phyloP scores from a whole-genome alignment of 1,140 invertebrate genomes.

The Macrotrachela quadricornifera region DNA sequence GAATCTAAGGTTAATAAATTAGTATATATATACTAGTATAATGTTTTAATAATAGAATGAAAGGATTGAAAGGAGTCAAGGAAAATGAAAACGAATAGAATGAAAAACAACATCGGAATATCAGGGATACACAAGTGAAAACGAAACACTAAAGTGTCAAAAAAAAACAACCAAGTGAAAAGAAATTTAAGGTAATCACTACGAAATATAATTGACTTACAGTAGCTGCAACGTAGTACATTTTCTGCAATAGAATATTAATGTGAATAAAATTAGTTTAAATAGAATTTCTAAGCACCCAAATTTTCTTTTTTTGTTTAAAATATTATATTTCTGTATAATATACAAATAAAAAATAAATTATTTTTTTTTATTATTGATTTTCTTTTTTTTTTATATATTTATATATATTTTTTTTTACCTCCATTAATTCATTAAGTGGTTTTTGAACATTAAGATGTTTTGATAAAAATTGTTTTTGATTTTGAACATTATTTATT shows the following conservation, averaged over 20 bases:
- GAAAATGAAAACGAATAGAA: neutral
- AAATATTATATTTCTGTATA: no score
- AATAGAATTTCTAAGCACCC: no score
- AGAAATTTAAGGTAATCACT: neutral
- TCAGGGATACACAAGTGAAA: neutral
- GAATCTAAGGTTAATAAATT: neutral
- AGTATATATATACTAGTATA: neutral
- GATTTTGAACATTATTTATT: slow-evolving; percentile 19
- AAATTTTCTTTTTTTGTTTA: no score
- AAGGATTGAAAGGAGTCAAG: neutral
- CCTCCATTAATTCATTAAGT: slow-evolving; percentile 26
- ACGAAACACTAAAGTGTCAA: neutral
- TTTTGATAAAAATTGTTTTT: slow-evolving; percentile 17
- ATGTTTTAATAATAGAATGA: neutral
- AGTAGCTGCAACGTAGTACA: slow-evolving; percentile 8
- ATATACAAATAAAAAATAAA: neutral
- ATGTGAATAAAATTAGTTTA: neutral
- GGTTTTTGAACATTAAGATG: slow-evolving; percentile 22
- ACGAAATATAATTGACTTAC: slow-evolving; percentile 1
- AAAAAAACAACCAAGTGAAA: neutral
- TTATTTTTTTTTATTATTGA: neutral
- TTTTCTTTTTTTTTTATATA: no score
- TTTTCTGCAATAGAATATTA: slow-evolving; percentile 3
- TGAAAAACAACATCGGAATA: neutral
- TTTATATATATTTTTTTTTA: slow-evolving; percentile 10